Conservation (phyloP, 2,797 vertebrate species). For the Orestias chungarensis region DNA sequence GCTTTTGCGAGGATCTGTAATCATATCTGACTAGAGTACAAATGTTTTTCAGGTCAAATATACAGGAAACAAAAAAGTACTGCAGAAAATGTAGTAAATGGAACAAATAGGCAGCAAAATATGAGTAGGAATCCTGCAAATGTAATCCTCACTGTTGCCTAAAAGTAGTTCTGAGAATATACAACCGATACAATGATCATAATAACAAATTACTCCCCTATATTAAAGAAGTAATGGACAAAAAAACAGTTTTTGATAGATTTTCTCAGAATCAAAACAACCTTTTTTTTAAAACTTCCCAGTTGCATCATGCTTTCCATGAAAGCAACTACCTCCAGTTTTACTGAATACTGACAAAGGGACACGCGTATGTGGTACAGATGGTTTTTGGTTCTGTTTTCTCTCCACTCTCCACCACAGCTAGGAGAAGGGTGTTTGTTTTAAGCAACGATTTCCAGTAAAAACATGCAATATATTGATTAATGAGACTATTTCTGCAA, state of each 20-base stretch:
- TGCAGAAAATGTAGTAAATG: neutral
- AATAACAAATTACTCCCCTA: too few relatives aligned
- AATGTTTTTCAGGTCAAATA: too few relatives aligned
- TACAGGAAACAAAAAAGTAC: neutral
- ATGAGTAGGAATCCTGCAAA: too few relatives aligned
- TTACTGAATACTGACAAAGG: slow-evolving; percentile 66
- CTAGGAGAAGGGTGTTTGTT: slow-evolving; percentile 32
- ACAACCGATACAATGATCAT: too few relatives aligned
- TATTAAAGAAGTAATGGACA: neutral
- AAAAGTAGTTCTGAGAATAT: neutral
- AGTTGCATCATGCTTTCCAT: slow-evolving; percentile 66
- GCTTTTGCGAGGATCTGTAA: neutral
- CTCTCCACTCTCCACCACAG: slow-evolving; percentile 24
- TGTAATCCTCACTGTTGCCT: neutral
- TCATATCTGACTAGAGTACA: neutral
- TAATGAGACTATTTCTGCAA: slow-evolving; percentile 29
- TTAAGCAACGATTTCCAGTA: slow-evolving; percentile 22
- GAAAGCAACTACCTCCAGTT: slow-evolving; percentile 56
- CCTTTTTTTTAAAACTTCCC: neutral
- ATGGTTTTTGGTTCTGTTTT: slow-evolving; percentile 40
- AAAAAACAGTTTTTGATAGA: slow-evolving; percentile 32
- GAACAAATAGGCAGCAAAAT: too few relatives aligned
- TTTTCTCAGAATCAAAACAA: slow-evolving; percentile 20
- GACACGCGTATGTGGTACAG: slow-evolving; percentile 58
- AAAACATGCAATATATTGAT: slow-evolving; percentile 24